phyloP scores from a whole-genome alignment of 2,797 vertebrate species.

The Melanotaenia maccullochi region DNA sequence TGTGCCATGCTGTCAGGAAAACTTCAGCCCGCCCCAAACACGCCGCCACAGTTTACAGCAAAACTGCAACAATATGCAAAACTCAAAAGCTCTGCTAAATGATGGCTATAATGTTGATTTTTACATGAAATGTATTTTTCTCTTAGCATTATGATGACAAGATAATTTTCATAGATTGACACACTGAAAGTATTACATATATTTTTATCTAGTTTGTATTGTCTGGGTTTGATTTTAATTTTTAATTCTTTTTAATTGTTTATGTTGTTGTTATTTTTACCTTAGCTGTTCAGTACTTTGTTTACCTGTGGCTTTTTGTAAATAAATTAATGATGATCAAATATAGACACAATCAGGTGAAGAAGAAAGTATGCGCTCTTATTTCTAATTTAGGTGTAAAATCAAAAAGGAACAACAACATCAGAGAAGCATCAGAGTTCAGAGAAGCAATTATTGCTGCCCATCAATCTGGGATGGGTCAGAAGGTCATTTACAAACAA shows the following conservation, averaged over 20 bases:
- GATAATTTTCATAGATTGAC: neutral
- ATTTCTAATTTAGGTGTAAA: neutral
- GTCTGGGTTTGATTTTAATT: no score
- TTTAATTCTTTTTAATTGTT: no score
- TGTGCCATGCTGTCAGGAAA: slow-evolving; percentile 66
- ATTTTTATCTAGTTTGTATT: neutral
- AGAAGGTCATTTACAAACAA: neutral
- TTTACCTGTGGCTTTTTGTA: no score
- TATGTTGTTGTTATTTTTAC: no score
- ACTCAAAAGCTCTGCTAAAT: slow-evolving; percentile 3
- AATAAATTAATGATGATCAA: no score
- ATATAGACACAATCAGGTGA: neutral
- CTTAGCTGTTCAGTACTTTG: no score
- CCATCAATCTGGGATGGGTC: neutral
- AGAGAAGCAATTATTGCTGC: neutral
- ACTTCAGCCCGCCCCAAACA: slow-evolving; percentile 38
- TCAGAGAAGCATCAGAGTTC: neutral
- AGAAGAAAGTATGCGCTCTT: neutral
- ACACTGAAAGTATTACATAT: neutral
- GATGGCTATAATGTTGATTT: slow-evolving; percentile 6
- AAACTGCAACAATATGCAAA: slow-evolving; percentile 49
- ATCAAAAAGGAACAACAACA: neutral
- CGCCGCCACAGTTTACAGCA: slow-evolving; percentile 39
- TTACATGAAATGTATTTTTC: neutral
- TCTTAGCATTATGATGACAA: neutral